Conservation (phyloP, 2,113 vertebrate genomes). For the Antennarius striatus region DNA sequence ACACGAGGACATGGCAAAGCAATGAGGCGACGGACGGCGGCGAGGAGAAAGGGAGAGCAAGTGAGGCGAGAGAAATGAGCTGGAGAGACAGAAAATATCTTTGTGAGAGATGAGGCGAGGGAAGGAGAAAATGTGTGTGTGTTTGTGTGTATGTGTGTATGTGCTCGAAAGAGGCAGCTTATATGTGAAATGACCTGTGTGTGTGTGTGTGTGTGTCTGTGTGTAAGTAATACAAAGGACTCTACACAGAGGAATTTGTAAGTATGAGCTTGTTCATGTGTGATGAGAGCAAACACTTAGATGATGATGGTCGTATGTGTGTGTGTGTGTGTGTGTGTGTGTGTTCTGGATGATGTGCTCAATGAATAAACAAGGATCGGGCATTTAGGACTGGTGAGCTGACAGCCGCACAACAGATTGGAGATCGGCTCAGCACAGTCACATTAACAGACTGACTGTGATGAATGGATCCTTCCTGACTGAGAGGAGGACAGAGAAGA, state of each 20-base stretch:
- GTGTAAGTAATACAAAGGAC: constrained; percentile 25
- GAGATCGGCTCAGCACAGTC: constrained; percentile 58
- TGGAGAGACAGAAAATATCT: constrained; percentile 49
- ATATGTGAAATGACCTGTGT: constrained; percentile 34
- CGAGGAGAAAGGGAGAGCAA: constrained; percentile 29
- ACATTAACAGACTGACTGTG: constrained; percentile 67
- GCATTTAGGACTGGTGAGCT: constrained; percentile 39
- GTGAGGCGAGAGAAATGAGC: constrained; percentile 56
- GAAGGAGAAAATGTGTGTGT: constrained; percentile 19
- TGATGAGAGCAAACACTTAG: constrained; percentile 1
- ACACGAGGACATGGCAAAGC: constrained; percentile 43
- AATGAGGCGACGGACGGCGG: constrained; percentile 17
- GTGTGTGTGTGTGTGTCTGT: not conserved
- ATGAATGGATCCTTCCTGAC: constrained; percentile 60
- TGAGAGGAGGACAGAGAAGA: constrained; percentile 22
- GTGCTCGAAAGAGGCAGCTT: constrained; percentile 1
- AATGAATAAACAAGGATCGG: constrained; percentile 43
- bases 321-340: constrained; percentile 22
- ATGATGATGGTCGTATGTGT: constrained; percentile 5
- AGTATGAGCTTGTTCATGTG: constrained; percentile 20
- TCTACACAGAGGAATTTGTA: constrained; percentile 16
- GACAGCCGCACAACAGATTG: constrained; percentile 47
- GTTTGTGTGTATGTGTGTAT: constrained; percentile 12
- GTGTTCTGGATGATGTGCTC: constrained; percentile 9
- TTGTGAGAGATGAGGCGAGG: constrained; percentile 39